Conservation (phyloP, 2,797 vertebrate species). For the Arvicola amphibius region DNA sequence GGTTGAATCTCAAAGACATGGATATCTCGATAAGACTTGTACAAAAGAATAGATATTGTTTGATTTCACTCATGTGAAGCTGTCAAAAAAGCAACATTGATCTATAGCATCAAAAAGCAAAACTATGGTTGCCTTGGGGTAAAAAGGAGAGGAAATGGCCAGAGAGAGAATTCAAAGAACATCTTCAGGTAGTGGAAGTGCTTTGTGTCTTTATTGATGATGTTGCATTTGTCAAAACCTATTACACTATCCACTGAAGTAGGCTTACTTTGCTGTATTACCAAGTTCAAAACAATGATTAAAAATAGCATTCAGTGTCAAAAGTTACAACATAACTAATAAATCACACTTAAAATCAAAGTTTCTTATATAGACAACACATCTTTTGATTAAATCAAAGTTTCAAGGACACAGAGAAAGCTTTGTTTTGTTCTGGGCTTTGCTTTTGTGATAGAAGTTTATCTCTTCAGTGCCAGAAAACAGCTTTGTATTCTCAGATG, state of each 20-base stretch:
- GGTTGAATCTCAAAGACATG: neutral
- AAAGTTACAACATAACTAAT: neutral
- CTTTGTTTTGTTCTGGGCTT: neutral
- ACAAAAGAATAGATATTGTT: neutral
- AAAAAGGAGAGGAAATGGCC: neutral
- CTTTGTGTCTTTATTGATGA: neutral
- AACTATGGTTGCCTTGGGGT: neutral
- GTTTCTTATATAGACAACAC: neutral
- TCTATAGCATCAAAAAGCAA: neutral
- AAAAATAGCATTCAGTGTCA: neutral
- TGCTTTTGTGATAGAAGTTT: neutral
- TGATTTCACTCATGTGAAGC: neutral
- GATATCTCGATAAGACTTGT: neutral
- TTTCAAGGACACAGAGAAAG: constrained; percentile 46
- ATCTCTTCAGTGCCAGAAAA: constrained; percentile 74
- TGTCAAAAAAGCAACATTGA: neutral
- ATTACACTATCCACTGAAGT: neutral
- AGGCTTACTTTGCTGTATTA: neutral
- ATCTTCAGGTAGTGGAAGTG: neutral
- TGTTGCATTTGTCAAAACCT: neutral
- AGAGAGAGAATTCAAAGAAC: neutral
- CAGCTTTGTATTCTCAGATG: constrained; percentile 75
- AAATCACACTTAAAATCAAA: constrained; percentile 35
- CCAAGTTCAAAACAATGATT: neutral
- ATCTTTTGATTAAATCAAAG: constrained; percentile 25